Percentiles rank a stretch among this genome's conserved stretches.
Evolutionary conservation across 1,140 invertebrate species (phyloP).

Genomic region (Ceratitis capitata): DNA sequence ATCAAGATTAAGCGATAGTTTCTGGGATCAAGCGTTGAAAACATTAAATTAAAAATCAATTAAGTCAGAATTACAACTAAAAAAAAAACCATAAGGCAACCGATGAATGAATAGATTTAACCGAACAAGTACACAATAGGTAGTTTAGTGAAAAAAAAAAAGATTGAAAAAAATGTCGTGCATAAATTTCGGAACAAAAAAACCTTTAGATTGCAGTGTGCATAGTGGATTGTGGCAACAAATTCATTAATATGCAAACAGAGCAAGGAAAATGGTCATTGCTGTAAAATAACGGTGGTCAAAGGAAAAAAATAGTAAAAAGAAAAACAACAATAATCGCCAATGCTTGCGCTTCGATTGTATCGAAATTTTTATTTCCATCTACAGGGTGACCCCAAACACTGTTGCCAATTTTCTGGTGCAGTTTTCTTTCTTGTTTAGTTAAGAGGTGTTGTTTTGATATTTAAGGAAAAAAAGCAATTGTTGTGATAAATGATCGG

Average conservation of each 20-base stretch:
- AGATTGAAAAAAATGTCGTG: not conserved
- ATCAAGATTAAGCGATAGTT: constrained; percentile 28
- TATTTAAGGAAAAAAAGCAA: no score
- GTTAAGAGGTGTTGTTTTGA: no score
- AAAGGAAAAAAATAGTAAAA: not conserved
- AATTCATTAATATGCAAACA: constrained; percentile 6
- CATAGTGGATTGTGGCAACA: not conserved
- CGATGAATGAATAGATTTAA: not conserved
- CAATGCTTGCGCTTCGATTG: no score
- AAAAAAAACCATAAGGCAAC: not conserved
- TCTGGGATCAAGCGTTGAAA: not conserved
- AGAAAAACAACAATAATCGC: no score
- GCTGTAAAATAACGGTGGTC: not conserved
- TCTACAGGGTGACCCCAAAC: no score
- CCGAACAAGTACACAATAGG: not conserved
- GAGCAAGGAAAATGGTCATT: not conserved
- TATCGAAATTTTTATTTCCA: no score
- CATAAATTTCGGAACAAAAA: not conserved
- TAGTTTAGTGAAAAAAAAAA: not conserved
- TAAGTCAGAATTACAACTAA: not conserved
- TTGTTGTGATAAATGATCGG: no score
- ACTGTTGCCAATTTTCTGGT: no score
- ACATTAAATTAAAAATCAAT: constrained; percentile 15
- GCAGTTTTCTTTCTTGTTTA: not conserved
- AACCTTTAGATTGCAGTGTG: not conserved